Evolutionary conservation across 92 coral and sea anemone genomes (phyloP), one percentile per base, ranked within the genome.

Genomic region (Parazoanthus atlanticus): DNA sequence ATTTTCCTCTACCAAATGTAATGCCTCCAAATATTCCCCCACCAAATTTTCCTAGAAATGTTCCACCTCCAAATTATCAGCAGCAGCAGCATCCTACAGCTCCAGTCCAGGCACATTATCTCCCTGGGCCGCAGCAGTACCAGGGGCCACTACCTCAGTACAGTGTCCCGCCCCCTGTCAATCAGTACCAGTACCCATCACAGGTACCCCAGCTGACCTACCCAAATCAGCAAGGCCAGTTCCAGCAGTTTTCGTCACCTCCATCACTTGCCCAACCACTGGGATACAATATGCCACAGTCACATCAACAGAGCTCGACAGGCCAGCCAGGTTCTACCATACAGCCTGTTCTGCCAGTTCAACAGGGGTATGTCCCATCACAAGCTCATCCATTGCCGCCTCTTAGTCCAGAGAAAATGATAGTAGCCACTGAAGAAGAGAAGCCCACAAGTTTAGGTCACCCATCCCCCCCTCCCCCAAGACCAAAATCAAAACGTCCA

Each of bases 31-130:
- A 86, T 67, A 89, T 94, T 3, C 93, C 94, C 5, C 97, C 95
- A 23, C 85, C 89, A 75, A 93, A 92, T 23, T 94, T 94, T 79
- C 92, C 92, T 16, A 88, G 95, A 49, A 93, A 94, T 75, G 77
- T 94, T 31, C 97, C 97, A 8, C 97, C 97, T 0, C 97, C 97
- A 56, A 95, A 93, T 76, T 92, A 79, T 89, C 94, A 91, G 1
- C 93, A 92, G 74, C 88, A 52, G 72, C 92, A 85, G n/a, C 86
- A 70, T 12, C 75, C 89, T 0, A 25, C 80, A 3, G 67, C 87
- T 25, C 28, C 91, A 32, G 54, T 65, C 19, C 86, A 71, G 65
- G 31, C 88, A 11, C 76, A 76, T 9, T 74, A 47, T 56, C 80
- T 85, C 9, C 9, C 88, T 11, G 82, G 86, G 43, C 76, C 84